Percentiles rank a stretch among this genome's conserved stretches.
These are phyloP conservation scores for Hydropsyche tenuis DNA, from an alignment of 1,140 invertebrate genomes.

Conservation along the genomic window DNA sequence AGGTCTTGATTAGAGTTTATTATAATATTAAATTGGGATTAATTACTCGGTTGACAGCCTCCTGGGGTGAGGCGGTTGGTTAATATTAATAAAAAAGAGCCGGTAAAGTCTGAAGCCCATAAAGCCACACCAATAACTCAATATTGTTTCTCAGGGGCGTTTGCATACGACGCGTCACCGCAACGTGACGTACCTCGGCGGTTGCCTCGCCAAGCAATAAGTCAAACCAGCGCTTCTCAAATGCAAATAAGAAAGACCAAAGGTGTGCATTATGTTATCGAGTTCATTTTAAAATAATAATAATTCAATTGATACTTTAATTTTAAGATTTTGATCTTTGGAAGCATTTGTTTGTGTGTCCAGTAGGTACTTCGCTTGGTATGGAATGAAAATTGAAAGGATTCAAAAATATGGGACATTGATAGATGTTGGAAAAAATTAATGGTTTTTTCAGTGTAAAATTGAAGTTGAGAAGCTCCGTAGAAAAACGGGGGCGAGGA, in stretches of 20 bases:
- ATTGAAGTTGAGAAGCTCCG: neutral
- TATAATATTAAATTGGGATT: constrained; percentile 11
- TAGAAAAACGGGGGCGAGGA: constrained; percentile 28
- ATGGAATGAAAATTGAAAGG: too few species aligned
- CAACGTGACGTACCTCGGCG: constrained; percentile 36
- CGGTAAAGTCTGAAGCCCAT: constrained; percentile 32
- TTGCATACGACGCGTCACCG: constrained; percentile 41
- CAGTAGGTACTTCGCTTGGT: too few species aligned
- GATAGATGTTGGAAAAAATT: too few species aligned
- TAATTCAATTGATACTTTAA: too few species aligned
- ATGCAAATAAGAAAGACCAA: neutral
- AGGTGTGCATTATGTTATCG: neutral
- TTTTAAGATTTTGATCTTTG: too few species aligned
- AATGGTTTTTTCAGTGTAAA: neutral
- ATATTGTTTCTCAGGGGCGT: constrained; percentile 40
- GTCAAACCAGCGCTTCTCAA: constrained; percentile 9
- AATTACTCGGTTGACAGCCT: constrained; percentile 15
- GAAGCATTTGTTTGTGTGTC: too few species aligned
- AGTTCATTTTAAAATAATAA: too few species aligned
- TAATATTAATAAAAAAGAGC: constrained; percentile 30
- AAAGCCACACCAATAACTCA: constrained; percentile 44
- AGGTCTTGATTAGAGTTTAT: neutral
- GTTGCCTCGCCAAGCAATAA: constrained; percentile 31
- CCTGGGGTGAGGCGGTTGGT: neutral
- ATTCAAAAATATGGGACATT: too few species aligned